phyloP scores from a whole-genome alignment of 2,797 vertebrate genomes.

The Platalea minor region DNA sequence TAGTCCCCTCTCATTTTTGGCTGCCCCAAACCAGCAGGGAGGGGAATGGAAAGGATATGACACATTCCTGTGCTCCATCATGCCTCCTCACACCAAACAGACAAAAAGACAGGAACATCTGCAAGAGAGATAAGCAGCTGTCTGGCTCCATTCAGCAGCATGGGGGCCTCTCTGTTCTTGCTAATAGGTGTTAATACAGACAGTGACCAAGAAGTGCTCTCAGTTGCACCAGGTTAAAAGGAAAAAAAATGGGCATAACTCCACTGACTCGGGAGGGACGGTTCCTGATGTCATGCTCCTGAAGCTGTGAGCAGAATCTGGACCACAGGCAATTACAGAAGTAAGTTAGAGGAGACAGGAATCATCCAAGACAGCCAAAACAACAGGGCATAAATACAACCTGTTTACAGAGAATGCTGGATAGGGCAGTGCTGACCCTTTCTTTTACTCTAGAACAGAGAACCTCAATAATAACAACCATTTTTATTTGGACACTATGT shows the following conservation, averaged over 20 bases:
- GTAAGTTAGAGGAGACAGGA: neutral
- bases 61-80: constrained; percentile 4
- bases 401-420: neutral
- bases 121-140: constrained; percentile 50
- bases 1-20: constrained; percentile 7
- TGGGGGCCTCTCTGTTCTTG: neutral
- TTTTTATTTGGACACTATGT: neutral
- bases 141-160: neutral
- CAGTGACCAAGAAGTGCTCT: neutral
- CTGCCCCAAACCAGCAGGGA: constrained; percentile 3
- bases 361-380: constrained; percentile 5
- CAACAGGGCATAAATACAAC: neutral
- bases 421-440: neutral
- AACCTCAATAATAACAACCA: neutral
- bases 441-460: neutral
- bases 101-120: constrained; percentile 48
- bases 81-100: neutral
- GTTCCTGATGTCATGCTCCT: neutral
- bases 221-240: neutral
- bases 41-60: neutral
- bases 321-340: neutral
- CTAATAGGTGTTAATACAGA: neutral
- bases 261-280: neutral
- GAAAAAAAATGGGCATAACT: neutral
- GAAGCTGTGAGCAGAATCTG: neutral